Conservation (phyloP, 2,888 invertebrate species). For the Agrochola lota region DNA sequence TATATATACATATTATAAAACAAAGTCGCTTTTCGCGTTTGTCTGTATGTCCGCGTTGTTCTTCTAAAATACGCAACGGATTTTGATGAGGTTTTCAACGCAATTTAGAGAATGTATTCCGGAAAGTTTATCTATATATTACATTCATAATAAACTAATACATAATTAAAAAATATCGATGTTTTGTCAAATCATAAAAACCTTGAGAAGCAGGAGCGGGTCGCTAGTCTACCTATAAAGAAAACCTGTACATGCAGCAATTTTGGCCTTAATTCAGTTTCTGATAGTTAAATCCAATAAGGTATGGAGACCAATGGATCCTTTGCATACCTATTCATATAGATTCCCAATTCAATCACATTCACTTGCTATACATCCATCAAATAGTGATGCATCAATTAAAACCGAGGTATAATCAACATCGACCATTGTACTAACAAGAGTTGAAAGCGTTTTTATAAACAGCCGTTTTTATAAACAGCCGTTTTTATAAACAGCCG, state of each 20-base stretch:
- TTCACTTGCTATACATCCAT: neutral
- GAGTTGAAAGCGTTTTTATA: constrained; percentile 28
- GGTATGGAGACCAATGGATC: neutral
- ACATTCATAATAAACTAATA: too few relatives aligned
- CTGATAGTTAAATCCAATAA: neutral
- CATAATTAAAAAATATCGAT: too few relatives aligned
- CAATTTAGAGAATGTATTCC: too few relatives aligned
- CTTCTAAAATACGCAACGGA: too few relatives aligned
- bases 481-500: neutral
- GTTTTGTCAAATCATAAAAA: too few relatives aligned
- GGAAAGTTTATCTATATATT: too few relatives aligned
- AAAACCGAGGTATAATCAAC: constrained; percentile 23
- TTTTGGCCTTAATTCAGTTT: neutral
- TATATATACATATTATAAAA: too few relatives aligned
- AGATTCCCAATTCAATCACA: neutral
- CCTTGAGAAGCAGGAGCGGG: too few relatives aligned
- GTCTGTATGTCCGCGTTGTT: too few relatives aligned
- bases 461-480: neutral
- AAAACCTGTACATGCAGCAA: neutral
- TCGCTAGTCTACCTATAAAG: neutral
- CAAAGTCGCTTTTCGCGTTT: too few relatives aligned
- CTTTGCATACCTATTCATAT: neutral
- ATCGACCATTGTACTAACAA: neutral
- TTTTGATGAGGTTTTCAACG: too few relatives aligned
- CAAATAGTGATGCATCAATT: constrained; percentile 29